phyloP scores from a whole-genome alignment of 2,797 vertebrate species.

The Tiaroga cobitis region DNA sequence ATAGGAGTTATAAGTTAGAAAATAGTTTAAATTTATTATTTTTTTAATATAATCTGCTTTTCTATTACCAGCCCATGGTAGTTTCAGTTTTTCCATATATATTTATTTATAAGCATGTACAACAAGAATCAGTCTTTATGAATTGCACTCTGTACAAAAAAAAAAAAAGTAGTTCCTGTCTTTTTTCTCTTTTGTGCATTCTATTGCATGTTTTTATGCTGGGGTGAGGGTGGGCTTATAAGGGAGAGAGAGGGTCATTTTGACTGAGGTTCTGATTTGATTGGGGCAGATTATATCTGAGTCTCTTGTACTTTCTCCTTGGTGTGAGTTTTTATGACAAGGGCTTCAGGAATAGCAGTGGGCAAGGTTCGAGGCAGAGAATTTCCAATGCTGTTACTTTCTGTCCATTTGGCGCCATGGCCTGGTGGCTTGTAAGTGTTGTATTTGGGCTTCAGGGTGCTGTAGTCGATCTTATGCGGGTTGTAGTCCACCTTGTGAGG shows the following conservation, averaged over 20 bases:
- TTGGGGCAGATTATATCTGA: slow-evolving; percentile 85
- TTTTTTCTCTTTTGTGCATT: slow-evolving; percentile 90
- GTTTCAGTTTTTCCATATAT: slow-evolving; percentile 82
- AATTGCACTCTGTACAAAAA: slow-evolving; percentile 93
- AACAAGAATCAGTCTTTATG: slow-evolving; percentile 90
- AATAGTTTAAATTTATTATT: slow-evolving; percentile 88
- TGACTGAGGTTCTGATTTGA: slow-evolving; percentile 29
- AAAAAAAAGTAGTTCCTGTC: slow-evolving; percentile 80
- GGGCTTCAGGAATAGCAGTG: slow-evolving; percentile 88
- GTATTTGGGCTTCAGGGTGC: slow-evolving; percentile 85
- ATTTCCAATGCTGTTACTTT: slow-evolving; percentile 91
- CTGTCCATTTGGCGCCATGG: slow-evolving; percentile 95
- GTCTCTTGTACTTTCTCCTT: slow-evolving; percentile 99
- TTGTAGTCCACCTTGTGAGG: slow-evolving; percentile 76
- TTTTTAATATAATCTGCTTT: slow-evolving; percentile 91
- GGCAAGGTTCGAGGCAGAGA: slow-evolving; percentile 92
- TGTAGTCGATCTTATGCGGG: slow-evolving; percentile 75
- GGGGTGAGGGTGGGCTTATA: slow-evolving; percentile 42
- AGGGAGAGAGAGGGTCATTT: slow-evolving; percentile 43
- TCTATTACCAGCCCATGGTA: slow-evolving; percentile 90
- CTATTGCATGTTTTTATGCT: slow-evolving; percentile 89
- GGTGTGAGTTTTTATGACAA: slow-evolving; percentile 92
- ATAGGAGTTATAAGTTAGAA: slow-evolving; percentile 98
- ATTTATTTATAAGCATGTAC: slow-evolving; percentile 91
- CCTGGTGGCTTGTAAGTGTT: slow-evolving; percentile 90